These are phyloP conservation scores for Rhinogobio ventralis DNA, from an alignment of 2,797 vertebrate genomes.

Conservation along the genomic window DNA sequence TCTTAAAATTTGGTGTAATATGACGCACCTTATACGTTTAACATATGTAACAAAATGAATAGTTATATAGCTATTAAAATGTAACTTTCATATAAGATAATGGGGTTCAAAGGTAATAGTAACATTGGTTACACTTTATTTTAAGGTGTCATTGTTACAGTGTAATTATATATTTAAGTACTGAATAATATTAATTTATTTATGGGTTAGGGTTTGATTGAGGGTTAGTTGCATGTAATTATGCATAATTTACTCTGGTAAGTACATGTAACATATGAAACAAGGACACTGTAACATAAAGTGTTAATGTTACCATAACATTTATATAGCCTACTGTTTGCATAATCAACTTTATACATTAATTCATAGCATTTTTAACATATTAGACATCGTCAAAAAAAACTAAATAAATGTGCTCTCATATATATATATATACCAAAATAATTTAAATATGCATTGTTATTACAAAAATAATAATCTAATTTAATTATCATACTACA, in stretches of 20 bases:
- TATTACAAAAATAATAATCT: background rate
- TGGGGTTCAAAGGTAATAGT: background rate
- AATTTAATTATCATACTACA: background rate
- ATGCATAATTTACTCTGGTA: no score
- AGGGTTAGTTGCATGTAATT: no score
- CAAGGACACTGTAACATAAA: no score
- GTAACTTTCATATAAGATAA: background rate
- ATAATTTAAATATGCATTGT: background rate
- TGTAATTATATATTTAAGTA: no score
- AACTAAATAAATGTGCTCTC: no score
- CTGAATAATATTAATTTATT: no score
- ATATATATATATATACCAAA: background rate
- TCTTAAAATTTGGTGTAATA: background rate
- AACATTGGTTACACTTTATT: background rate
- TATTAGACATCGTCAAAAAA: background rate
- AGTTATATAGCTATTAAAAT: background rate
- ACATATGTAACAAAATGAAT: background rate
- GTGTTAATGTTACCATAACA: background rate
- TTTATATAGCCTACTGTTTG: background rate
- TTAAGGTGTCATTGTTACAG: no score
- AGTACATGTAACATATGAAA: no score
- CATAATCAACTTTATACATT: background rate
- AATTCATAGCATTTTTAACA: background rate
- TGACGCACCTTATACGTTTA: background rate
- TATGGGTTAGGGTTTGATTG: no score